phyloP scores from a whole-genome alignment of 2,797 vertebrate genomes.

The Platalea minor region DNA sequence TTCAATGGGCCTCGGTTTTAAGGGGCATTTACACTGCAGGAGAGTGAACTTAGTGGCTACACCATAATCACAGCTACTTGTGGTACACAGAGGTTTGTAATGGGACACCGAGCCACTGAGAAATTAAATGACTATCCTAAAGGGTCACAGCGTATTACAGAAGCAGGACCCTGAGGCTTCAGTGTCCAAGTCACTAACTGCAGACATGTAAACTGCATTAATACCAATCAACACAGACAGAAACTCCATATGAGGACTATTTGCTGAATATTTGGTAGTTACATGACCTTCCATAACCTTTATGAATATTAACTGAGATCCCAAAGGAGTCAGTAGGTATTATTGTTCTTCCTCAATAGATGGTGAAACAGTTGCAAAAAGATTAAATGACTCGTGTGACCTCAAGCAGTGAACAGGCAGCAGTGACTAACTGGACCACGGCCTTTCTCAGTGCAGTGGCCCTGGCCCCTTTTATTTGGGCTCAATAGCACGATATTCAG shows the following conservation, averaged over 20 bases:
- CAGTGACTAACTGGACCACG: neutral
- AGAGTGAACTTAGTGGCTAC: neutral
- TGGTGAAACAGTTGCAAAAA: neutral
- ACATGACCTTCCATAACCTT: neutral
- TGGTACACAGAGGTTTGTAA: neutral
- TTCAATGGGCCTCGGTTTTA: neutral
- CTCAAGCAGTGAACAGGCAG: neutral
- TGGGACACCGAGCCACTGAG: neutral
- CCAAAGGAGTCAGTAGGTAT: neutral
- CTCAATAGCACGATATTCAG: conserved; percentile 80
- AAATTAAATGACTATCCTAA: neutral
- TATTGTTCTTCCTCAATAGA: neutral
- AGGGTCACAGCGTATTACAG: neutral
- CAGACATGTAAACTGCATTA: neutral
- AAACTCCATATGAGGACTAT: neutral
- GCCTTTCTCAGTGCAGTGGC: neutral
- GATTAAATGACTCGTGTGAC: neutral
- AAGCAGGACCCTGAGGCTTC: neutral
- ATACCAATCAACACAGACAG: neutral
- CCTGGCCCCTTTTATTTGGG: neutral
- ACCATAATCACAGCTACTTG: neutral
- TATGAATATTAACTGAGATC: neutral
- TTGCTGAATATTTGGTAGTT: neutral
- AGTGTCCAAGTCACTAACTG: neutral
- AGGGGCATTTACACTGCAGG: neutral